Conservation (phyloP, 2,113 vertebrate genomes). For the Podiceps cristatus region DNA sequence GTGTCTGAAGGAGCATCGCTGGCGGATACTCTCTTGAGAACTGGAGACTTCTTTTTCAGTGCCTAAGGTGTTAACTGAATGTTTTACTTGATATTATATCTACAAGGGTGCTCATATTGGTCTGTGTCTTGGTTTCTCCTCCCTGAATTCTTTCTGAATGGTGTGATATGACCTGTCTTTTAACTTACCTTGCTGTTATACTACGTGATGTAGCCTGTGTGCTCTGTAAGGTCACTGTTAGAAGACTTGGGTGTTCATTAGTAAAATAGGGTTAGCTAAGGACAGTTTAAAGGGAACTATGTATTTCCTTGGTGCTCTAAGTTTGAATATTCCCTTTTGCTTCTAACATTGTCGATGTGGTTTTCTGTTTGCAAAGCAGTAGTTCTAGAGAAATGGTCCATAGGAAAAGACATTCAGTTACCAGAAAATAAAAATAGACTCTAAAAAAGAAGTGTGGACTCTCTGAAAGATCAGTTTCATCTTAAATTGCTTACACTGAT, state of each 20-base stretch:
- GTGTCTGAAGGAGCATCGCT: neutral
- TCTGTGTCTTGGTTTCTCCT: neutral
- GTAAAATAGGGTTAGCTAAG: neutral
- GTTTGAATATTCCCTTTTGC: slow-evolving; percentile 28
- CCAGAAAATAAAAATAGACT: slow-evolving; percentile 76
- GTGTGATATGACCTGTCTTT: neutral
- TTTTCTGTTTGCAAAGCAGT: slow-evolving; percentile 60
- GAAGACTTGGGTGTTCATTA: neutral
- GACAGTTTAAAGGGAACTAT: neutral
- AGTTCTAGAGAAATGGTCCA: slow-evolving; percentile 51
- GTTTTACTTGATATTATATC: neutral
- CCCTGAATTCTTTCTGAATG: neutral
- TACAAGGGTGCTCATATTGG: rapidly evolving
- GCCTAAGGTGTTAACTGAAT: neutral
- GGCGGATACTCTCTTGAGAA: neutral
- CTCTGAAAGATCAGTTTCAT: slow-evolving; percentile 55
- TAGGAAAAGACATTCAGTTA: slow-evolving; percentile 42
- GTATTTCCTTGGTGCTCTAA: neutral
- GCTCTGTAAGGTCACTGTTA: neutral
- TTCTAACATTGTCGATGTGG: slow-evolving; percentile 17
- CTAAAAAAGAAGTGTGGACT: slow-evolving; percentile 48
- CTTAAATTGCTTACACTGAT: slow-evolving; percentile 75
- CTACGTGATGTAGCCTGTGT: neutral
- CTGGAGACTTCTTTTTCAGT: neutral
- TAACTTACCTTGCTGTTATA: neutral